A percentile compares a stretch with the other conserved stretches of the same genome.
Evolutionary conservation across 2,113 vertebrate species (phyloP).

Genomic region (Forbesichthys papilliferus): DNA sequence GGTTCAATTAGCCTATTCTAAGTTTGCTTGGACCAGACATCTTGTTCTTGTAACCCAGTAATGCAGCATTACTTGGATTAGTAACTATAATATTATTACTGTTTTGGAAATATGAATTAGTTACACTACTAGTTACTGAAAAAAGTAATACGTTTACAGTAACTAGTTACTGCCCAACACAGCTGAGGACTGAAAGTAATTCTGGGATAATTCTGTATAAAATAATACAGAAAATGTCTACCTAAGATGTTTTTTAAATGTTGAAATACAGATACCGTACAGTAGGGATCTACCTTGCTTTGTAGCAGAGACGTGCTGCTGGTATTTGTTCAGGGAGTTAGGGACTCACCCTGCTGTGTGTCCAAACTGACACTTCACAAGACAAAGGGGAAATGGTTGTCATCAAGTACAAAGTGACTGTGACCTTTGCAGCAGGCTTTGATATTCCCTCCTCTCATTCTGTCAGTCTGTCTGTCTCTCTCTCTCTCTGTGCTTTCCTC

Average conservation of each 20-base stretch:
- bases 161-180: too few species aligned
- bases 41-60: too few species aligned
- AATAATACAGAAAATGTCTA: background rate
- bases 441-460: constrained; percentile 39
- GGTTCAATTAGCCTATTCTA: too few species aligned
- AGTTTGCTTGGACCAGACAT: too few species aligned
- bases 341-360: constrained; percentile 41
- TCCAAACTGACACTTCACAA: constrained; percentile 54
- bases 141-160: too few species aligned
- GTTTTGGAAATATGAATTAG: too few species aligned
- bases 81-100: too few species aligned
- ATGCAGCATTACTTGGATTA: too few species aligned
- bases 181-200: too few species aligned
- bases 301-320: constrained; percentile 22
- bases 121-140: too few species aligned
- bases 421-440: constrained; percentile 74
- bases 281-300: background rate
- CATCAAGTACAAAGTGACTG: constrained; percentile 67
- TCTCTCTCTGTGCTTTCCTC: constrained; percentile 7
- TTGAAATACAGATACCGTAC: background rate
- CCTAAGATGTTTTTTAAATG: background rate
- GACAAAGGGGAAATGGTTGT: constrained; percentile 66
- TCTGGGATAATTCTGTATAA: background rate
- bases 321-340: constrained; percentile 48
- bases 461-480: constrained; percentile 23